phyloP scores from a whole-genome alignment of 2,113 vertebrate species.

The Addax nasomaculatus region DNA sequence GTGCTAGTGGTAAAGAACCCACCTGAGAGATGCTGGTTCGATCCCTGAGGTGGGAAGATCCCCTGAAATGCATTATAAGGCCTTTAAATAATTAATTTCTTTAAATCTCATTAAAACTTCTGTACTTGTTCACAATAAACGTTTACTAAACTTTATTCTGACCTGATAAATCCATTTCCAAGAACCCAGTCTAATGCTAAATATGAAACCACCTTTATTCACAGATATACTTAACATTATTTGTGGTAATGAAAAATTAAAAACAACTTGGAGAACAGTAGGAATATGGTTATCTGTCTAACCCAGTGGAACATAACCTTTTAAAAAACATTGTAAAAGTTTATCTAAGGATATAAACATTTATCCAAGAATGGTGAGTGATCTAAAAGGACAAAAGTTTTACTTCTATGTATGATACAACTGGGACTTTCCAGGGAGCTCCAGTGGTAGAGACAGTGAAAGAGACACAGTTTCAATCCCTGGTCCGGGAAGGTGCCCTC shows the following conservation, averaged over 20 bases:
- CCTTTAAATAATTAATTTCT: neutral
- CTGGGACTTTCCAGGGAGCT: neutral
- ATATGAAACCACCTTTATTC: neutral
- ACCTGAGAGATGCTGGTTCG: neutral
- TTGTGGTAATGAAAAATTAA: neutral
- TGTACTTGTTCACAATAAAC: neutral
- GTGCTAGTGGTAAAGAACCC: neutral
- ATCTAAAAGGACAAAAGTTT: neutral
- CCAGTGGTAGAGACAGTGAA: neutral
- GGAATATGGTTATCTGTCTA: neutral
- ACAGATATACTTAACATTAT: slow-evolving; percentile 19
- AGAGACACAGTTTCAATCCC: neutral
- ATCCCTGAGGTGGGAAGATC: neutral
- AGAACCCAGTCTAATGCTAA: slow-evolving; percentile 1
- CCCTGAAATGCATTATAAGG: neutral
- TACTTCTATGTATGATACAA: neutral
- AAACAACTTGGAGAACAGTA: neutral
- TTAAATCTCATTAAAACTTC: neutral
- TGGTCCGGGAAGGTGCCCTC: neutral
- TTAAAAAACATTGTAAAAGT: slow-evolving; percentile 13
- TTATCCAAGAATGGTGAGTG: neutral
- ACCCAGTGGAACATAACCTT: neutral
- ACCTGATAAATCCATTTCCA: neutral
- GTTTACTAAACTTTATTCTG: neutral
- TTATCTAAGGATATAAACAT: neutral